These are phyloP conservation scores for Forbesichthys papilliferus DNA, from an alignment of 2,113 vertebrate species.

Conservation along the genomic window DNA sequence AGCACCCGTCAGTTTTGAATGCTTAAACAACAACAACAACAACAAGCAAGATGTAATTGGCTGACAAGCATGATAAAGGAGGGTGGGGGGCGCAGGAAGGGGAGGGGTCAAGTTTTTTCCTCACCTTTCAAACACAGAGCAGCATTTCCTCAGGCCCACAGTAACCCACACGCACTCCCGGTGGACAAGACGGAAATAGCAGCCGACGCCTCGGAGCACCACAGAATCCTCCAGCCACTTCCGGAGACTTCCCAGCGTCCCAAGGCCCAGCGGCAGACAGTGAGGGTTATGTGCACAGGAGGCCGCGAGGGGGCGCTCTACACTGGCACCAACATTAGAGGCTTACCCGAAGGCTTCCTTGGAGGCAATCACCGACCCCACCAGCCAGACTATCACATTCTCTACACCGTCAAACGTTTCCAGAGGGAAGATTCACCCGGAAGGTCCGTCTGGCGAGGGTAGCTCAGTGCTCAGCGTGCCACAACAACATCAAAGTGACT, in stretches of 20 bases:
- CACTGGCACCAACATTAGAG: no score
- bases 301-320: not conserved
- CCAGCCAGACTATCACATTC: not conserved
- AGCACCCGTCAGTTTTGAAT: slow-evolving; percentile 19
- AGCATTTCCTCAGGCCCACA: slow-evolving; percentile 25
- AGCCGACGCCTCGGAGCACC: slow-evolving; percentile 1
- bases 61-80: not conserved
- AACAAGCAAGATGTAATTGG: slow-evolving; percentile 5
- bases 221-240: slow-evolving; percentile 36
- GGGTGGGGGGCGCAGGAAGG: not conserved
- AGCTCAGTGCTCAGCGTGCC: no score
- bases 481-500: no score
- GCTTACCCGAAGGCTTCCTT: no score
- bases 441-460: no score
- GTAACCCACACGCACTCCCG: not conserved
- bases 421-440: no score
- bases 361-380: not conserved
- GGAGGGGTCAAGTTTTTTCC: not conserved
- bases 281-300: slow-evolving; percentile 3
- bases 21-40: slow-evolving; percentile 25
- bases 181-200: slow-evolving; percentile 23
- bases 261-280: slow-evolving; percentile 45
- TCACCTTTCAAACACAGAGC: slow-evolving; percentile 43
- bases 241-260: slow-evolving; percentile 51
- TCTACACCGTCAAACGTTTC: no score